Evolutionary conservation across 2,113 vertebrate species (phyloP).

Genomic region (Cavia aperea): DNA sequence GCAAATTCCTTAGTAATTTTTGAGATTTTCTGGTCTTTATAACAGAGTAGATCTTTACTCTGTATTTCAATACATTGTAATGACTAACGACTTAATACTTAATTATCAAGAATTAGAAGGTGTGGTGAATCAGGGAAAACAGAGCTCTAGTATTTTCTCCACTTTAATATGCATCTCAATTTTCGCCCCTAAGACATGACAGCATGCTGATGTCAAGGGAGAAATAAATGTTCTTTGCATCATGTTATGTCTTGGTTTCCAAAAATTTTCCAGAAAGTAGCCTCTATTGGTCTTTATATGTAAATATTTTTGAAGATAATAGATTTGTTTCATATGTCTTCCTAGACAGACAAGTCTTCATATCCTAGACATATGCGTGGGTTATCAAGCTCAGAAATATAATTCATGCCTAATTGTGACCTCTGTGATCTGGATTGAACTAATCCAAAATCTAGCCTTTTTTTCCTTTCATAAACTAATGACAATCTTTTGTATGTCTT

Average conservation of each 20-base stretch:
- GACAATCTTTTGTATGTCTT: neutral
- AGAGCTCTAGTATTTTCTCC: neutral
- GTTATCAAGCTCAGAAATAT: neutral
- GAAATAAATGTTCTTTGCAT: neutral
- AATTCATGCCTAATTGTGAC: neutral
- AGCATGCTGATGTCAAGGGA: neutral
- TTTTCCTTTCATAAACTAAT: neutral
- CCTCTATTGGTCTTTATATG: neutral
- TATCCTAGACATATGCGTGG: neutral
- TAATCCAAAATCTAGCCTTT: neutral
- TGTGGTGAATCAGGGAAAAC: neutral
- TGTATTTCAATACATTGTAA: neutral
- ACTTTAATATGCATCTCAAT: neutral
- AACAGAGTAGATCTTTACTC: neutral
- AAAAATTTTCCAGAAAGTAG: constrained; percentile 12
- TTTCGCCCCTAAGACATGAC: neutral
- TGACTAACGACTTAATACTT: neutral
- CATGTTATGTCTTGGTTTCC: neutral
- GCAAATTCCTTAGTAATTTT: neutral
- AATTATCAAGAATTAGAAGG: neutral
- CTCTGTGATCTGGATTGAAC: neutral
- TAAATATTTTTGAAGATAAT: neutral
- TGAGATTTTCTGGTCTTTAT: neutral
- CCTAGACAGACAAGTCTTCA: neutral
- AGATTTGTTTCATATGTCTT: neutral